phyloP scores from a whole-genome alignment of 2,888 invertebrate species.

The Macrosiphum euphorbiae region DNA sequence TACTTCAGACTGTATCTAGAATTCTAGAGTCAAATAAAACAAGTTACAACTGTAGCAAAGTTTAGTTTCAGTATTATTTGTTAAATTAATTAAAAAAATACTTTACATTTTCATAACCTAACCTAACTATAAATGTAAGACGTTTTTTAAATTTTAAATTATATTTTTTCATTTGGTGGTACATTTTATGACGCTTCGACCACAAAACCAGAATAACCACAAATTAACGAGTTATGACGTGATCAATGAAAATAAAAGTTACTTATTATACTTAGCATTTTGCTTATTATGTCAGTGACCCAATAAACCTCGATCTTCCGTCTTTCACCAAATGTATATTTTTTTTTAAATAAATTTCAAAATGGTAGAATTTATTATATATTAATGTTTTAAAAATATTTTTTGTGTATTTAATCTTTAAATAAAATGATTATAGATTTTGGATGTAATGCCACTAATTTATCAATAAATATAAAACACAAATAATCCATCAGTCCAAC shows the following conservation, averaged over 20 bases:
- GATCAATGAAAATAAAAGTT: conserved; percentile 16
- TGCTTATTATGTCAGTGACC: conserved; percentile 34
- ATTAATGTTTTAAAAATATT: background rate
- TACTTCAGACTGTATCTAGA: background rate
- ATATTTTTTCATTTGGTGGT: background rate
- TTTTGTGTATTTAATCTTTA: background rate
- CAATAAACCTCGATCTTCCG: conserved; percentile 5
- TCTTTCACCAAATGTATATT: conserved; percentile 30
- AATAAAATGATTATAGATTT: background rate
- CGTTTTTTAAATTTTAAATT: background rate
- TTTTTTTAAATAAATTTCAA: background rate
- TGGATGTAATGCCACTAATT: background rate
- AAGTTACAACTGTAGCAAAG: background rate
- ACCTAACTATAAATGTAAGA: background rate
- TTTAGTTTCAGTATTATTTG: background rate
- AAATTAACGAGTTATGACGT: conserved; percentile 36
- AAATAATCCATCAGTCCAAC: background rate
- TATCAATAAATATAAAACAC: background rate
- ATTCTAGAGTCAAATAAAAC: background rate
- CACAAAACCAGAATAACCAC: background rate
- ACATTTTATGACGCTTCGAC: background rate
- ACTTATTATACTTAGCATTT: conserved; percentile 22
- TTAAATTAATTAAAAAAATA: background rate
- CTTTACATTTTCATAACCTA: background rate
- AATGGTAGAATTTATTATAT: background rate